Evolutionary conservation across 2,888 invertebrate genomes (phyloP).

Genomic region (Napeogenes inachia): DNA sequence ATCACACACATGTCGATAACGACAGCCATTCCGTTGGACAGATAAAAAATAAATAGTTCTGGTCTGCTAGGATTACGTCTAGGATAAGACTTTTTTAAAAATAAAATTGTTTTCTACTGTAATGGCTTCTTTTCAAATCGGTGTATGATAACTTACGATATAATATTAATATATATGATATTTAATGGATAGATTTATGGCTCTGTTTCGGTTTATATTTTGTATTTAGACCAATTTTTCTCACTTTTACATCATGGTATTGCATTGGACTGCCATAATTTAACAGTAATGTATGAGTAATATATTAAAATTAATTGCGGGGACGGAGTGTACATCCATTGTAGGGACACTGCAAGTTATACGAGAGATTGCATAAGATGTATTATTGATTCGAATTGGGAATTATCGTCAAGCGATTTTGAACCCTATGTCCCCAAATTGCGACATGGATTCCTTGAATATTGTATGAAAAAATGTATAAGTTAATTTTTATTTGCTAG

Average conservation of each 20-base stretch:
- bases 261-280: slow-evolving; percentile 73
- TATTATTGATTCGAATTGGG: neutral
- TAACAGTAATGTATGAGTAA: slow-evolving; percentile 39
- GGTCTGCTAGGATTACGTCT: slow-evolving; percentile 67
- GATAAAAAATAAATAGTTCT: slow-evolving; percentile 52
- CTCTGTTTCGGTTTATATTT: slow-evolving; percentile 52
- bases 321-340: slow-evolving; percentile 19
- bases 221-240: slow-evolving; percentile 73
- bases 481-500: slow-evolving; percentile 75
- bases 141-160: slow-evolving; percentile 56
- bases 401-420: neutral
- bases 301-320: slow-evolving; percentile 30
- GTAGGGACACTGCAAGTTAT: neutral
- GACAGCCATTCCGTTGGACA: slow-evolving; percentile 41
- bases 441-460: slow-evolving; percentile 25
- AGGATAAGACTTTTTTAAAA: slow-evolving; percentile 66
- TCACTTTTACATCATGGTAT: slow-evolving; percentile 66
- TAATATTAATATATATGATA: slow-evolving; percentile 47
- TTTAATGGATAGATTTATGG: slow-evolving; percentile 55
- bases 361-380: neutral
- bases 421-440: slow-evolving; percentile 17
- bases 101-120: slow-evolving; percentile 67
- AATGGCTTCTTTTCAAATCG: slow-evolving; percentile 69
- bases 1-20: slow-evolving; percentile 13
- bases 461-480: slow-evolving; percentile 43